A percentile compares a stretch with the other conserved stretches of the same genome.
These are phyloP conservation scores for Campaea margaritaria DNA, from an alignment of 2,888 invertebrate genomes.

Conservation along the genomic window DNA sequence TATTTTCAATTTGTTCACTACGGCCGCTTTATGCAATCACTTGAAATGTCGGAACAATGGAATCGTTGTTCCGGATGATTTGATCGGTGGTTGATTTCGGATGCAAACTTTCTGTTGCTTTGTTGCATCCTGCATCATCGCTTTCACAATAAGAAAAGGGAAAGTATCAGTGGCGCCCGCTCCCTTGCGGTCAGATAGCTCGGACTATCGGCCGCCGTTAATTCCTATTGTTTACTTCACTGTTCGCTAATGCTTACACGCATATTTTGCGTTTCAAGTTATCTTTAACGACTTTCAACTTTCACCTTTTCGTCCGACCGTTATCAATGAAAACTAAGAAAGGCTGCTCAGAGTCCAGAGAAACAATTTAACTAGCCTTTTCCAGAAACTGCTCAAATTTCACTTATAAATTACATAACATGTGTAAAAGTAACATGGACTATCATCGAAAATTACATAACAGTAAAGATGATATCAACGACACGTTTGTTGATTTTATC, in stretches of 20 bases:
- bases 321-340: too few relatives aligned
- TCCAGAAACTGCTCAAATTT: slow-evolving; percentile 35
- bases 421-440: slow-evolving; percentile 38
- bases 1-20: slow-evolving; percentile 35
- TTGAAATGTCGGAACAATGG: slow-evolving; percentile 43
- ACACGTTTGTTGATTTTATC: slow-evolving; percentile 67
- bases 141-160: slow-evolving; percentile 84
- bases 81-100: slow-evolving; percentile 61
- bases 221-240: slow-evolving; percentile 79
- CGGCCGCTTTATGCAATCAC: slow-evolving; percentile 34
- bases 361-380: too few relatives aligned
- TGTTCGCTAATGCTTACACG: slow-evolving; percentile 66
- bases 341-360: too few relatives aligned
- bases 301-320: too few relatives aligned
- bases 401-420: slow-evolving; percentile 54
- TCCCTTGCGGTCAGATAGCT: slow-evolving; percentile 83
- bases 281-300: slow-evolving; percentile 31
- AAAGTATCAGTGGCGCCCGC: slow-evolving; percentile 76
- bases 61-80: slow-evolving; percentile 49
- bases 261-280: slow-evolving; percentile 63
- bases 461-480: slow-evolving; percentile 55
- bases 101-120: slow-evolving; percentile 68
- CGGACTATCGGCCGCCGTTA: slow-evolving; percentile 71
- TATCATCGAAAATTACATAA: slow-evolving; percentile 44
- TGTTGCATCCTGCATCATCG: slow-evolving; percentile 79